A percentile compares a stretch with the other conserved stretches of the same genome.
phyloP scores from a whole-genome alignment of 2,797 vertebrate species.

The Pseudotriccus pelzelni region DNA sequence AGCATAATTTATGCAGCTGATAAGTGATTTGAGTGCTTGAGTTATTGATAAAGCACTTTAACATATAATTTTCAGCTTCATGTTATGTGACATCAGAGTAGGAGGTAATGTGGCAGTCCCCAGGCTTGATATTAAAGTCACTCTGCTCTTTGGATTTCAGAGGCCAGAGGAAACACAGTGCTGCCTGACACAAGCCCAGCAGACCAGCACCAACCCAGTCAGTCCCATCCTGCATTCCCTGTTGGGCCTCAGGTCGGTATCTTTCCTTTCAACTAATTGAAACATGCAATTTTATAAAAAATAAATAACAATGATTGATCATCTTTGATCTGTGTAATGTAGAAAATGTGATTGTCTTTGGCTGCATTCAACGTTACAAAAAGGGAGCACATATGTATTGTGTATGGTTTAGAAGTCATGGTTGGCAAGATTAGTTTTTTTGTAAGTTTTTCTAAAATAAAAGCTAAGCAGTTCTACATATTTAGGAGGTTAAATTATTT shows the following conservation, averaged over 20 bases:
- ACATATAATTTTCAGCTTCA: slow-evolving; percentile 77
- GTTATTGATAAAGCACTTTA: slow-evolving; percentile 89
- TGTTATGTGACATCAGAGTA: slow-evolving; percentile 74
- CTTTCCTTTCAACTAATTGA: neutral
- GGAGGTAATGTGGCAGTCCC: slow-evolving; percentile 57
- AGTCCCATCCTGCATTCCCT: slow-evolving; percentile 87
- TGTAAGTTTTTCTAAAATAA: slow-evolving; percentile 40
- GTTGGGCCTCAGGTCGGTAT: slow-evolving; percentile 93
- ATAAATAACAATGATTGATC: slow-evolving; percentile 39
- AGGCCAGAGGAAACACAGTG: slow-evolving; percentile 86
- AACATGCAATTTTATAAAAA: neutral
- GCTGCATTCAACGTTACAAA: neutral
- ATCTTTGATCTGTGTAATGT: slow-evolving; percentile 29
- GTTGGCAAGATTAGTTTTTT: neutral
- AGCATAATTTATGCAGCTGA: slow-evolving; percentile 84
- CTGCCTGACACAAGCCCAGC: slow-evolving; percentile 87
- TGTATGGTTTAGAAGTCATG: neutral
- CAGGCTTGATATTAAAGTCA: slow-evolving; percentile 68
- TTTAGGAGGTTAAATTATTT: slow-evolving; percentile 61
- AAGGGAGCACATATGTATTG: fast-evolving
- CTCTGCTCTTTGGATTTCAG: slow-evolving; percentile 80
- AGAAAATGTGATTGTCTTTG: slow-evolving; percentile 12
- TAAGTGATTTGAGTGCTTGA: slow-evolving; percentile 74
- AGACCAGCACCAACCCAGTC: slow-evolving; percentile 88
- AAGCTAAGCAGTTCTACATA: slow-evolving; percentile 33